These are phyloP conservation scores for Nipponia nippon DNA, from an alignment of 2,113 vertebrate genomes.

Conservation along the genomic window DNA sequence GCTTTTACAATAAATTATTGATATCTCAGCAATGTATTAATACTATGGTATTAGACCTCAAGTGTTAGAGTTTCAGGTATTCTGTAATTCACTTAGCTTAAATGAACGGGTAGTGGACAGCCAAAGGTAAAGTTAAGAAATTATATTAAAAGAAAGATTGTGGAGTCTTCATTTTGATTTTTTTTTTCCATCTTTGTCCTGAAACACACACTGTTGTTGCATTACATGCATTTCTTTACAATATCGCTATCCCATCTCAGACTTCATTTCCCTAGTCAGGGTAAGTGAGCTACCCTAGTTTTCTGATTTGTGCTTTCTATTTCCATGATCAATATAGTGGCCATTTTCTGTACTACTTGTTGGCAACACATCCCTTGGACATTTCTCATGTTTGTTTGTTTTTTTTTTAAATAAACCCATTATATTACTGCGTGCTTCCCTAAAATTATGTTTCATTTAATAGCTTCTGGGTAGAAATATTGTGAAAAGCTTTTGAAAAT, in stretches of 20 bases:
- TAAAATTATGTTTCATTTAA: not conserved
- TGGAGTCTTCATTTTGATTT: not conserved
- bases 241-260: not conserved
- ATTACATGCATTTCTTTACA: not conserved
- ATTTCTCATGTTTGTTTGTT: not conserved
- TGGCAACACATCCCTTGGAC: not conserved
- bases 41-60: not conserved
- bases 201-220: not conserved
- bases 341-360: not conserved
- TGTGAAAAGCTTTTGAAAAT: not conserved
- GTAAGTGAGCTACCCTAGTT: not conserved
- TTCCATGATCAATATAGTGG: not conserved
- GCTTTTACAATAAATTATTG: not conserved
- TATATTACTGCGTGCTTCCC: not conserved
- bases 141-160: not conserved
- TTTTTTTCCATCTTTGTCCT: not conserved
- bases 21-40: not conserved
- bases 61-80: not conserved
- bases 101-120: not conserved
- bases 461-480: not conserved
- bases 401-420: not conserved
- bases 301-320: not conserved
- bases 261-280: not conserved
- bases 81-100: not conserved
- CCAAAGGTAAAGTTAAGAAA: not conserved